phyloP scores from a whole-genome alignment of 2,797 vertebrate genomes.

The Hoplostethus mediterraneus region DNA sequence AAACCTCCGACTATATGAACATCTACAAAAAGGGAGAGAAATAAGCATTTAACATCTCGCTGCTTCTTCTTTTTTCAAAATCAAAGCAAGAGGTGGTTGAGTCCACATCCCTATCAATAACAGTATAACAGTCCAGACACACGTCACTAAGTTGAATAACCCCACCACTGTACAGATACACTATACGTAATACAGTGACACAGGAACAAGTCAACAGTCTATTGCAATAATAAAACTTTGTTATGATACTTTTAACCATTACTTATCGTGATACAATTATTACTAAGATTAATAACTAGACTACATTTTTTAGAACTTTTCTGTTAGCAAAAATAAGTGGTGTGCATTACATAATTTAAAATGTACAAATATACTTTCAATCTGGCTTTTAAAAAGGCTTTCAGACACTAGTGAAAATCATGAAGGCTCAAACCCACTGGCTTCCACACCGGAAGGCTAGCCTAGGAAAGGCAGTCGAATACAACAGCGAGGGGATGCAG shows the following conservation, averaged over 20 bases:
- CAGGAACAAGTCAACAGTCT: conserved; percentile 79
- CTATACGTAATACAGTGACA: conserved; percentile 69
- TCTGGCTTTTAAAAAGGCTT: conserved; percentile 82
- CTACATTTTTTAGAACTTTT: conserved; percentile 68
- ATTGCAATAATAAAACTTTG: conserved; percentile 79
- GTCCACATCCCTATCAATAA: conserved; percentile 69
- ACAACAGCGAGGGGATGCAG: conserved; percentile 42
- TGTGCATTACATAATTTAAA: conserved; percentile 83
- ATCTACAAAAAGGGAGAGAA: conserved; percentile 38
- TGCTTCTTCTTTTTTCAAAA: conserved; percentile 43
- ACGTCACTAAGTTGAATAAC: conserved; percentile 65
- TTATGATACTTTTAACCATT: conserved; percentile 68
- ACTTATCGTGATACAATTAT: conserved; percentile 74
- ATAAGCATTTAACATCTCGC: conserved; percentile 49
- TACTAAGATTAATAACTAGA: conserved; percentile 79
- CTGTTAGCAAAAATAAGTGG: conserved; percentile 87
- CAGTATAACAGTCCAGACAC: conserved; percentile 78
- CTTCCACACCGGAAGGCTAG: conserved; percentile 51
- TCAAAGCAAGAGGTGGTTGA: conserved; percentile 53
- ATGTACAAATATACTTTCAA: conserved; percentile 84
- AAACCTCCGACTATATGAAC: conserved; percentile 33
- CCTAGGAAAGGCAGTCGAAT: conserved; percentile 59
- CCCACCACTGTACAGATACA: conserved; percentile 70
- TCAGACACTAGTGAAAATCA: conserved; percentile 70
- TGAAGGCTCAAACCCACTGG: conserved; percentile 66